Base-by-base conservation (phyloP, 2,888 invertebrate genomes). In the Agelastica alni region DNA sequence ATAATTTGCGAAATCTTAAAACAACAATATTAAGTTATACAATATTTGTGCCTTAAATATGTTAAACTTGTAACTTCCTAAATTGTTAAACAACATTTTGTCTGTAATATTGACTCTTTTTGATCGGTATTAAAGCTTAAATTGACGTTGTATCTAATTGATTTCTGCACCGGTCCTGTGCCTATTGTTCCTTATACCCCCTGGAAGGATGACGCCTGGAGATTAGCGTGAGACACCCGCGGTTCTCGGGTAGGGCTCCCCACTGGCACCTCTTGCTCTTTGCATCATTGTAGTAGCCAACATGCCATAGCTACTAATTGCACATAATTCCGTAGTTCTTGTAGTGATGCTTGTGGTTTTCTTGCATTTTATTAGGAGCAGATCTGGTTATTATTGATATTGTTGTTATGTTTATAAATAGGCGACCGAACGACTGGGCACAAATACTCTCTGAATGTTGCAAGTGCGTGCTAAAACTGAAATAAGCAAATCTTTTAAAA, bases 181-280 rank as follows among this genome's bases (percentile, higher is more conserved):
- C n/a, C 41, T 52, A 54, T 48, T 54, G 54, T 55, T 55, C 54
- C 49, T 32, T 12, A 46, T 22, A 32, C 53, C 55, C 43, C 51
- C 48, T 47, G 48, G 26, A 32, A 34, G 30, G 36, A 31, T 51
- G 60, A 45, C 47, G 52, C 60, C 54, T 44, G 59, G 42, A 59
- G 63, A 56, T 58, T 61, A 51, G 59, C 61, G 60, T 60, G 63
- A 59, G 59, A 51, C 54, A 44, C 61, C 59, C 51, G 59, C 56
- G 44, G 58, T 47, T 49, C 36, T 47, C 12, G 17, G 12, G 37
- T 39, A 18, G 20, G 17, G 43, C 44, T 34, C 52, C 36, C 53
- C 47, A 55, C 49, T 49, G 49, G 49, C 41, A 51, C 45, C 51
- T 56, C 51, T 39, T 43, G 45, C 46, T 41, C 34, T 44, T 44